These are phyloP conservation scores for Lates japonicus DNA, from an alignment of 2,797 vertebrate genomes.

Conservation along the genomic window DNA sequence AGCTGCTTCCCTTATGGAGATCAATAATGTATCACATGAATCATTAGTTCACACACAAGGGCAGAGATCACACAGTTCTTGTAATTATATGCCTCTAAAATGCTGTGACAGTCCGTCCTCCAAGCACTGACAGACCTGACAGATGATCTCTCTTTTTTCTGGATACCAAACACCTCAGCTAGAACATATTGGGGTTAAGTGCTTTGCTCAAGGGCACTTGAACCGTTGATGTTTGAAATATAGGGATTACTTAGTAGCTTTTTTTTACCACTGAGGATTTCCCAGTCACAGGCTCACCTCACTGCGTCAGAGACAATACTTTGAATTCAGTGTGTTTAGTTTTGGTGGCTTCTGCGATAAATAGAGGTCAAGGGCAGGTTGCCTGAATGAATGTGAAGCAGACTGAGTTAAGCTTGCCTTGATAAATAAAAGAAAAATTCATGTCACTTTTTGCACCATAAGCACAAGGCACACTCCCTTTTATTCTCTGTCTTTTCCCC, in stretches of 20 bases:
- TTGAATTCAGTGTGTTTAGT: slow-evolving; percentile 29
- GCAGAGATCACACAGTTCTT: slow-evolving; percentile 58
- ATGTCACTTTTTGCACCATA: slow-evolving; percentile 21
- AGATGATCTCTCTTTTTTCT: slow-evolving; percentile 46
- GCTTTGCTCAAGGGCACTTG: slow-evolving; percentile 62
- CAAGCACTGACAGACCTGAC: slow-evolving; percentile 41
- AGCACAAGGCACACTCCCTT: slow-evolving; percentile 8
- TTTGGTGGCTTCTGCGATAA: slow-evolving; percentile 18
- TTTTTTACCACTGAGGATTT: slow-evolving; percentile 10
- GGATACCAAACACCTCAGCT: slow-evolving; percentile 46
- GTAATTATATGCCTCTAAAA: slow-evolving; percentile 68
- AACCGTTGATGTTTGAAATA: slow-evolving; percentile 25
- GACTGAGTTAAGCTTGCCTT: slow-evolving; percentile 30
- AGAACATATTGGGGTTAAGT: slow-evolving; percentile 55
- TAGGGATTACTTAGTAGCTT: slow-evolving; percentile 29
- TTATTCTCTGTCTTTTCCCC: slow-evolving; percentile 10
- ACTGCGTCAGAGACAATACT: slow-evolving; percentile 25
- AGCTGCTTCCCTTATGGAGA: slow-evolving; percentile 61
- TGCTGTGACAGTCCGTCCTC: slow-evolving; percentile 45
- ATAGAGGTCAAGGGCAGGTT: slow-evolving; percentile 63
- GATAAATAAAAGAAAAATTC: slow-evolving; percentile 29
- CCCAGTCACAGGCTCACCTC: slow-evolving; percentile 14
- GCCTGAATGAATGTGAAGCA: slow-evolving; percentile 32
- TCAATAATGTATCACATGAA: slow-evolving; percentile 78
- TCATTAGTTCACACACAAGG: slow-evolving; percentile 63